Evolutionary conservation across 2,113 vertebrate genomes (phyloP).

Genomic region (Aspiorhynchus laticeps): DNA sequence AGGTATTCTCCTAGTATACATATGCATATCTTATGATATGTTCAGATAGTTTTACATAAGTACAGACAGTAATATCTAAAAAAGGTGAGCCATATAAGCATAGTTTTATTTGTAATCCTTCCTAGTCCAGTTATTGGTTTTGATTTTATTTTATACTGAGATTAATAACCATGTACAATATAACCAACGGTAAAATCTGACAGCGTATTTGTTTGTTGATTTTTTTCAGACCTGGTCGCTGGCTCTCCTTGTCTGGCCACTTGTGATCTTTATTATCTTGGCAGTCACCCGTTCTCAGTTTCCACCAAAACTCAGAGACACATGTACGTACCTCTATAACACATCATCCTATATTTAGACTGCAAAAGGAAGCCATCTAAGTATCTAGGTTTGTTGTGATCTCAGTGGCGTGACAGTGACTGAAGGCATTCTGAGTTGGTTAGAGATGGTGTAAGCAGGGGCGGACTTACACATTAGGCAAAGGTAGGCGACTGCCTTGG

Average conservation of each 20-base stretch:
- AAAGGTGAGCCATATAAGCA: too few relatives aligned
- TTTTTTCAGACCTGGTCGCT: slow-evolving; percentile 88
- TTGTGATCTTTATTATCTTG: slow-evolving; percentile 91
- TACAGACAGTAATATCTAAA: too few relatives aligned
- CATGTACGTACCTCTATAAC: slow-evolving; percentile 83
- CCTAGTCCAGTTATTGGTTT: too few relatives aligned
- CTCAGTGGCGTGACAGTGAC: not conserved
- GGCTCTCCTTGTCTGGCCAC: slow-evolving; percentile 88
- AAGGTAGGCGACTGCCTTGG: too few relatives aligned
- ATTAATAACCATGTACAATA: not conserved
- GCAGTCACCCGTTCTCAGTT: slow-evolving; percentile 88
- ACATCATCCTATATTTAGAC: not conserved
- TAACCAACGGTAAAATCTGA: not conserved
- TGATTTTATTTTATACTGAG: not conserved
- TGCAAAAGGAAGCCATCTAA: not conserved
- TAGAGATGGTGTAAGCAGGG: not conserved
- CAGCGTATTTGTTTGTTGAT: slow-evolving; percentile 52
- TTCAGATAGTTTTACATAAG: not conserved
- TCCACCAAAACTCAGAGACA: slow-evolving; percentile 75
- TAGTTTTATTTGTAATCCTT: too few relatives aligned
- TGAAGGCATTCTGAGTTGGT: not conserved
- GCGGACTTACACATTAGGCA: too few relatives aligned
- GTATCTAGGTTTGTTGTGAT: not conserved
- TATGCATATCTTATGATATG: not conserved
- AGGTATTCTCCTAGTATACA: not conserved